Evolutionary conservation across 2,113 vertebrate genomes (phyloP).

Genomic region (Turnix velox): DNA sequence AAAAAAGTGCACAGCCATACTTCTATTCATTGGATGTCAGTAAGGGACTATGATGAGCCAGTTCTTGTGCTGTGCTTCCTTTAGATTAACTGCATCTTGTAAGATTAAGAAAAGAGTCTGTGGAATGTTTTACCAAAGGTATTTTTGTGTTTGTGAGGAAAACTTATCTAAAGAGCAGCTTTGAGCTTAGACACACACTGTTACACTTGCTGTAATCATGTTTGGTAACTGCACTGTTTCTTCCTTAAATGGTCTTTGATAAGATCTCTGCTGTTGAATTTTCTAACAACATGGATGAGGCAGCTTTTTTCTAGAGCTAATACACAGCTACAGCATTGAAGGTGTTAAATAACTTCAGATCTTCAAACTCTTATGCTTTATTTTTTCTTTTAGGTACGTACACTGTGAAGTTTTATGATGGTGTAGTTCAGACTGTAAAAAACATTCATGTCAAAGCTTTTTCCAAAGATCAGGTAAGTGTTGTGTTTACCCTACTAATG

Average conservation of each 20-base stretch:
- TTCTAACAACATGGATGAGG: neutral
- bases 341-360: neutral
- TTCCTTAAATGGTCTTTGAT: neutral
- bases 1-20: neutral
- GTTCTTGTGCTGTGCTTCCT: neutral
- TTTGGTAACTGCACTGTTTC: neutral
- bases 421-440: conserved; percentile 94
- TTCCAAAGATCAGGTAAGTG: conserved; percentile 85
- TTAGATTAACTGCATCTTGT: neutral
- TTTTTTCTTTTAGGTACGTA: conserved; percentile 86
- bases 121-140: neutral
- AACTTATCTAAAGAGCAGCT: neutral
- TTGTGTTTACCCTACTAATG: neutral
- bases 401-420: conserved; percentile 96
- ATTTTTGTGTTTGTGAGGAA: neutral
- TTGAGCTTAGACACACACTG: neutral
- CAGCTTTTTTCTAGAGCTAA: neutral
- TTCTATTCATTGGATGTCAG: neutral
- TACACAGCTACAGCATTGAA: neutral
- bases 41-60: neutral
- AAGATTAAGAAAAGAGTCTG: neutral
- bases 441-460: conserved; percentile 93
- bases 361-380: neutral
- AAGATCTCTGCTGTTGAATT: neutral
- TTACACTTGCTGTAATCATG: neutral